These are phyloP conservation scores for Ethmia dodecea DNA, from an alignment of 2,888 invertebrate species.

Conservation along the genomic window DNA sequence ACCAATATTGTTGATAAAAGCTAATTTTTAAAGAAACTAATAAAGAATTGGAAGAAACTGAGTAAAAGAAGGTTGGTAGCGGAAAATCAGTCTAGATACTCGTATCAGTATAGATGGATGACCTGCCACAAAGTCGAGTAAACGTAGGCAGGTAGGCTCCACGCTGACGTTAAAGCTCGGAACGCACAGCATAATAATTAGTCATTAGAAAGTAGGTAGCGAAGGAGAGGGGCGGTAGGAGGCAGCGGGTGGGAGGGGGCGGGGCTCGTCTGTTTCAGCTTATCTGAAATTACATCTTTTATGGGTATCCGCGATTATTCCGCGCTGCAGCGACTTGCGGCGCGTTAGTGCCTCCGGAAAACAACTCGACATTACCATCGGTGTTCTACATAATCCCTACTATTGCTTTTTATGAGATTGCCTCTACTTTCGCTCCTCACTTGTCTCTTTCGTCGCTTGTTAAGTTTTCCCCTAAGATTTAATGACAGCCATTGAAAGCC, in stretches of 20 bases:
- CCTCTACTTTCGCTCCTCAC: constrained; percentile 52
- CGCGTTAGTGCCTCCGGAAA: constrained; percentile 68
- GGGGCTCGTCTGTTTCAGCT: constrained; percentile 76
- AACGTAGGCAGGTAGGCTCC: constrained; percentile 50
- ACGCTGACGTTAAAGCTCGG: constrained; percentile 67
- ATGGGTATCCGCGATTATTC: constrained; percentile 78
- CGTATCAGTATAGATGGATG: constrained; percentile 28
- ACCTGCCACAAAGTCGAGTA: constrained; percentile 46
- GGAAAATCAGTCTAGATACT: constrained; percentile 24
- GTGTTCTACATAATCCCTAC: constrained; percentile 71
- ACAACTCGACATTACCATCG: constrained; percentile 68
- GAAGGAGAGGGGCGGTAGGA: constrained; percentile 41
- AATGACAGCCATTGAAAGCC: constrained; percentile 20
- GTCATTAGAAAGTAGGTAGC: constrained; percentile 77
- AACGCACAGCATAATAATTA: constrained; percentile 78
- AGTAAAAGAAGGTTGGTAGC: constrained; percentile 14
- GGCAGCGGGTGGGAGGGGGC: constrained; percentile 45
- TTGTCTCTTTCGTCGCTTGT: constrained; percentile 37
- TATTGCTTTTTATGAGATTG: constrained; percentile 68
- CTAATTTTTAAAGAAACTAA: too few species aligned
- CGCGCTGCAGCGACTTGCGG: constrained; percentile 74
- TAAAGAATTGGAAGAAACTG: not conserved
- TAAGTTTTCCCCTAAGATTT: constrained; percentile 34
- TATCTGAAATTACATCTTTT: constrained; percentile 79
- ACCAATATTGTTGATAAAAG: too few species aligned